Base-by-base conservation (phyloP, 2,797 vertebrate species). In the Stomatorhinus walkeri region DNA sequence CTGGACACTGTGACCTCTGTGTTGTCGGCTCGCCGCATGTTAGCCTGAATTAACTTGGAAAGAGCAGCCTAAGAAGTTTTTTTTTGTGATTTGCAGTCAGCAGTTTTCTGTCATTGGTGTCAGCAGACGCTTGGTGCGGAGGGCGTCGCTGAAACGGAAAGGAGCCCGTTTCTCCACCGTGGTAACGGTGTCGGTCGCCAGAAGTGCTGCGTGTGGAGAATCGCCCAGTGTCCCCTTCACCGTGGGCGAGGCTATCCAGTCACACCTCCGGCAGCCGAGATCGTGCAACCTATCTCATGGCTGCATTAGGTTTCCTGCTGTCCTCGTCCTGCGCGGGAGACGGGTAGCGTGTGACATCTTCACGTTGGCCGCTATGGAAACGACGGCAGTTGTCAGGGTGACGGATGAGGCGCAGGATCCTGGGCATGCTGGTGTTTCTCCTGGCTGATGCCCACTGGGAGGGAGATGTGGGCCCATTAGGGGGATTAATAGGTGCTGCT, bases 401-500 rank as follows among this genome's bases (percentile, higher is more conserved):
- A 85, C 79, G 46, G 88, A 85, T 84, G 51, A 49, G 88, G 12
- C 22, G n/a, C 16, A 81, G 28, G 61, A 68, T 85, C 12, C 6
- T 36, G 59, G 46, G 8, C 36, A 49, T 40, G 43, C 5, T 46
- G 4, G 22, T 61, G 56, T 16, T 49, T 51, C 36, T 49, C 19
- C 54, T 19, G 36, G 4, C 86, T 16, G 54, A 22, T 64, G 54
- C n/a, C 19, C 5, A 2, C 7, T 43, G 28, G 49, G 85, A 52
- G 32, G 32, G 72, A 32, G 52, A 32, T 85, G 54, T 4, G 24
- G 40, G 81, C 56, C 54, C 81, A 68, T 89, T 89, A 89, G 59
- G 46, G 49, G 59, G 59, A 89, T 89, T 89, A 89, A 86, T 52
- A 86, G 88, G 88, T 36, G 32, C 88, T 19, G 83, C 22, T 85